Evolutionary conservation across 23 tunicate species (phyloP).

Genomic region (Styela clava): DNA sequence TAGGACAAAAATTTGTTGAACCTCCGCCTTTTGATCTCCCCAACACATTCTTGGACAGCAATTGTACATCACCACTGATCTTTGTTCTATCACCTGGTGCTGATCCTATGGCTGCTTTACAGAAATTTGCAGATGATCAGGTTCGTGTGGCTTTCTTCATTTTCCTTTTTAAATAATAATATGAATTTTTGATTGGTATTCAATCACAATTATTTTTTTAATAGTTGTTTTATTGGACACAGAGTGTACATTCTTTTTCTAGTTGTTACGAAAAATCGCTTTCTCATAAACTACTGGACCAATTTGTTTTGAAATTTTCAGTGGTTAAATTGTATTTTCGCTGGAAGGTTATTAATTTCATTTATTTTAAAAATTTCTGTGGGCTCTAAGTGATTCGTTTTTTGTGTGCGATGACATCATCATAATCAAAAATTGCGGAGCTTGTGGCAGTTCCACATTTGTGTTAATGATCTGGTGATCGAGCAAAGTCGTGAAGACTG

Average conservation of each 20-base stretch:
- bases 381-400: too few relatives aligned
- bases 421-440: too few relatives aligned
- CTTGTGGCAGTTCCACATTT: too few relatives aligned
- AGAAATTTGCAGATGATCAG: constrained; percentile 98
- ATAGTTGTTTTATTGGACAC: background rate
- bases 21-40: constrained; percentile 99
- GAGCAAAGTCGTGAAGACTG: too few relatives aligned
- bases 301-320: too few relatives aligned
- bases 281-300: too few relatives aligned
- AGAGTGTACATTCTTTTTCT: background rate
- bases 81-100: constrained; percentile 97
- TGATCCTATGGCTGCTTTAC: constrained; percentile 95
- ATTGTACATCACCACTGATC: constrained; percentile 83
- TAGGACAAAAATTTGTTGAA: constrained; percentile 93
- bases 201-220: background rate
- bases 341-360: too few relatives aligned
- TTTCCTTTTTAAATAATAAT: too few relatives aligned
- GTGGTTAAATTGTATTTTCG: too few relatives aligned
- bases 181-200: background rate
- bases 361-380: too few relatives aligned
- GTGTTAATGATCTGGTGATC: too few relatives aligned
- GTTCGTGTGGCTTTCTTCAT: constrained; percentile 9
- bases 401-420: too few relatives aligned
- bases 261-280: background rate
- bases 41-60: constrained; percentile 82